Conservation (phyloP, 2,797 vertebrate genomes). For the Cygnus olor region DNA sequence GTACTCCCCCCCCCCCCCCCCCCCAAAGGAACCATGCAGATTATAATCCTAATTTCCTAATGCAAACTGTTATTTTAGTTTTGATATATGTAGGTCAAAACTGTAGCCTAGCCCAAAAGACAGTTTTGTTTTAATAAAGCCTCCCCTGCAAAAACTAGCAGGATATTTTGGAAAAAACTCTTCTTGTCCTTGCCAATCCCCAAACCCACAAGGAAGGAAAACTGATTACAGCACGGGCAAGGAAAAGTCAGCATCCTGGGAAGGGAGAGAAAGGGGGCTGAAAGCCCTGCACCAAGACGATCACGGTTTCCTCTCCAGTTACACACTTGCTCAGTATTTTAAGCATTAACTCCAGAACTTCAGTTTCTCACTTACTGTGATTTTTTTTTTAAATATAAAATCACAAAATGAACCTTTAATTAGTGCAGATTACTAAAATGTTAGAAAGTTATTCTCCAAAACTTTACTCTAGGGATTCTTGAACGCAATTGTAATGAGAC, state of each 20-base stretch:
- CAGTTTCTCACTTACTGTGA: not conserved
- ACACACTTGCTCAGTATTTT: not conserved
- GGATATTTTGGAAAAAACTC: not conserved
- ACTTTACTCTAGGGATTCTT: not conserved
- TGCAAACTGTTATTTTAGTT: not conserved
- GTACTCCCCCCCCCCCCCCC: accelerated
- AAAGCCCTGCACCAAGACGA: not conserved
- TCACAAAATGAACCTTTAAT: not conserved
- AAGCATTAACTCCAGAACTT: not conserved
- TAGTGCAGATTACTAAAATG: not conserved
- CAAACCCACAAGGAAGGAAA: not conserved
- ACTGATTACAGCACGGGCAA: not conserved
- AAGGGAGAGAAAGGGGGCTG: not conserved
- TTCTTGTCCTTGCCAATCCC: not conserved
- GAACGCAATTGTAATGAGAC: not conserved
- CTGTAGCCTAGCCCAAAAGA: not conserved
- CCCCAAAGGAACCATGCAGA: not conserved
- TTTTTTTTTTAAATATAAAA: not conserved
- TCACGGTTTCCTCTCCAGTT: not conserved
- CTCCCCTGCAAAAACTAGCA: not conserved
- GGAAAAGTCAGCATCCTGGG: not conserved
- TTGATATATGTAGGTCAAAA: not conserved
- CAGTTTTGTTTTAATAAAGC: not conserved
- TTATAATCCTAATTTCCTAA: not conserved
- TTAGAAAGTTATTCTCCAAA: not conserved